Evolutionary conservation across 2,113 vertebrate genomes (phyloP).

Genomic region (Seriola rivoliana): DNA sequence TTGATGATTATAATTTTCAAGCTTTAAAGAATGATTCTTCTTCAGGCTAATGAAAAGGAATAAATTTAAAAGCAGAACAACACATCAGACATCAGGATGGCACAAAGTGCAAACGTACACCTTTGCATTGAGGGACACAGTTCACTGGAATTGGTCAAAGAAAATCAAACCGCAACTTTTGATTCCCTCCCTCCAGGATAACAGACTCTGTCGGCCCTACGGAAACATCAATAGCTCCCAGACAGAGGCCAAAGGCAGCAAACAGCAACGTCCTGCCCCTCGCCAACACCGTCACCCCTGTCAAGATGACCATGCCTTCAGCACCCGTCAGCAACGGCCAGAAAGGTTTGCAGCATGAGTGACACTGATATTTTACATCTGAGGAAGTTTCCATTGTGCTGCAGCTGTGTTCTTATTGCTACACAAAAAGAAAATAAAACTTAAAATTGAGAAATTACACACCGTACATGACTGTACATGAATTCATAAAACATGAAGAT

Average conservation of each 20-base stretch:
- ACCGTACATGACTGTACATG: too few relatives aligned
- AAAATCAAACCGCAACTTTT: background rate
- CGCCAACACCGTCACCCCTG: conserved; percentile 90
- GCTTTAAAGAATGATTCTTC: too few relatives aligned
- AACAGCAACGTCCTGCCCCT: conserved; percentile 88
- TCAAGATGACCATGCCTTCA: conserved; percentile 89
- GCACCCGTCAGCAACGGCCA: conserved; percentile 87
- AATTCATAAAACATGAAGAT: too few relatives aligned
- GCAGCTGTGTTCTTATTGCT: too few relatives aligned
- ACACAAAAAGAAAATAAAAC: too few relatives aligned
- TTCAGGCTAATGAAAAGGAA: too few relatives aligned
- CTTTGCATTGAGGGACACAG: background rate
- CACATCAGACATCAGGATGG: too few relatives aligned
- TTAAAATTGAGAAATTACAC: too few relatives aligned
- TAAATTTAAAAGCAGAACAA: too few relatives aligned
- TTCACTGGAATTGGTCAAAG: background rate
- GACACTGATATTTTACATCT: background rate
- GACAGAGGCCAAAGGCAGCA: conserved; percentile 96
- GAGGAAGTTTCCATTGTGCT: background rate
- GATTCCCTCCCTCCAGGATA: conserved; percentile 84
- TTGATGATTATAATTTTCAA: too few relatives aligned
- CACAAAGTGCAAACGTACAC: too few relatives aligned
- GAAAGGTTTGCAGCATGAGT: conserved; percentile 85
- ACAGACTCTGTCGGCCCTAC: conserved; percentile 95
- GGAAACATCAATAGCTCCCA: conserved; percentile 97